A percentile compares a stretch with the other conserved stretches of the same genome.
Evolutionary conservation across 2,113 vertebrate species (phyloP).

Genomic region (Takifugu flavidus): DNA sequence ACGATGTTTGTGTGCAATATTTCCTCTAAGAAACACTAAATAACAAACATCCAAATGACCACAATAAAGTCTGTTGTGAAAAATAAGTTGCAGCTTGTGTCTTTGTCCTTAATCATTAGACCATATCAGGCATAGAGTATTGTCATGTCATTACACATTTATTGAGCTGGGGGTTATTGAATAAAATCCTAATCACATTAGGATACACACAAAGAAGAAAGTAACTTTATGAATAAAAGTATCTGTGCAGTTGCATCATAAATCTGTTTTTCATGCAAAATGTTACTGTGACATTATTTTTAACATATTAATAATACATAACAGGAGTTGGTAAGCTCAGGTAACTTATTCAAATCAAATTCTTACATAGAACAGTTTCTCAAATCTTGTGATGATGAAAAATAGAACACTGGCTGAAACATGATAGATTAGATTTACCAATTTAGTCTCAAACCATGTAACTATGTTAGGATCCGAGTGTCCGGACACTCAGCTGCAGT

Average conservation of each 20-base stretch:
- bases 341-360: not conserved
- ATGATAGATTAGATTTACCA: too few relatives aligned
- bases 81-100: slow-evolving; percentile 30
- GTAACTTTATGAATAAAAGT: not conserved
- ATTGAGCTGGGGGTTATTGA: not conserved
- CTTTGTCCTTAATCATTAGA: not conserved
- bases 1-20: slow-evolving; percentile 98
- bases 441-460: too few relatives aligned
- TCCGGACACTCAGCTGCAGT: too few relatives aligned
- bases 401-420: too few relatives aligned
- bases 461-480: too few relatives aligned
- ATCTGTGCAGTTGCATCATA: too few relatives aligned
- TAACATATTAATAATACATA: too few relatives aligned
- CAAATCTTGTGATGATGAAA: not conserved
- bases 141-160: too few relatives aligned
- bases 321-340: too few relatives aligned
- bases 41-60: slow-evolving; percentile 74
- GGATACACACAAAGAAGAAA: not conserved
- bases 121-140: not conserved
- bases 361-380: not conserved
- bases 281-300: too few relatives aligned
- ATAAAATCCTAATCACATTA: not conserved
- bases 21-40: slow-evolving; percentile 82
- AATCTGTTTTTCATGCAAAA: too few relatives aligned
- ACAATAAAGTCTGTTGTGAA: slow-evolving; percentile 91